Conservation (phyloP, 2,888 invertebrate genomes). For the Nemotelus pantherinus region DNA sequence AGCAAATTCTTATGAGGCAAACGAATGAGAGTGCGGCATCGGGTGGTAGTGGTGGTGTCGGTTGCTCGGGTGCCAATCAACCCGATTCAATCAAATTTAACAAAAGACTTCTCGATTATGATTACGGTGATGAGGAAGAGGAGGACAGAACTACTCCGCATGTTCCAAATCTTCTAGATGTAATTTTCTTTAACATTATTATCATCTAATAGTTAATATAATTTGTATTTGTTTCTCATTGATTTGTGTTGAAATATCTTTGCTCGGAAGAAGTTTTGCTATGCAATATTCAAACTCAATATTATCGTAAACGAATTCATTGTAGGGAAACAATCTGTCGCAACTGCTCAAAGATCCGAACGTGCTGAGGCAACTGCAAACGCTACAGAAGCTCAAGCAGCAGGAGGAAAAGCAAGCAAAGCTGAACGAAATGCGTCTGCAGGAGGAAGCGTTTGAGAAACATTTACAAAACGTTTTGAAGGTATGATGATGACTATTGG, state of each 20-base stretch:
- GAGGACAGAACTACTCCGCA: constrained; percentile 66
- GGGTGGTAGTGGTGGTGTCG: constrained; percentile 43
- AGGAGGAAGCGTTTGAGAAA: constrained; percentile 80
- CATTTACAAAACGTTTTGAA: constrained; percentile 79
- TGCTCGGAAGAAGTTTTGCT: constrained; percentile 33
- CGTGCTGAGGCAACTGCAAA: constrained; percentile 89
- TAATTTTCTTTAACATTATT: constrained; percentile 50
- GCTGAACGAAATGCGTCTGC: constrained; percentile 75
- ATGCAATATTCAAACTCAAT: background rate
- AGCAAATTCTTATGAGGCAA: constrained; percentile 68
- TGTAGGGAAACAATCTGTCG: constrained; percentile 63
- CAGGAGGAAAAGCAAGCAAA: constrained; percentile 75
- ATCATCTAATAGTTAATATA: constrained; percentile 21
- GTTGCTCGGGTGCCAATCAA: constrained; percentile 49
- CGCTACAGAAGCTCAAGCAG: constrained; percentile 70
- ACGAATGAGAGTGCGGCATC: constrained; percentile 53
- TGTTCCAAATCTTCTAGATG: constrained; percentile 54
- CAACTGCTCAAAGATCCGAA: constrained; percentile 80
- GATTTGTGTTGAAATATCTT: background rate
- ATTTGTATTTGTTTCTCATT: background rate
- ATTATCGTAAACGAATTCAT: constrained; percentile 3
- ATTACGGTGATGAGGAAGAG: constrained; percentile 87
- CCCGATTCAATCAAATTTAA: constrained; percentile 75
- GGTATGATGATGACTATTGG: constrained; percentile 62
- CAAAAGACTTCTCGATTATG: constrained; percentile 87